Evolutionary conservation across 2,113 vertebrate species (phyloP), one percentile per base, ranked within the genome.

Genomic region (Xiphophorus maculatus): DNA sequence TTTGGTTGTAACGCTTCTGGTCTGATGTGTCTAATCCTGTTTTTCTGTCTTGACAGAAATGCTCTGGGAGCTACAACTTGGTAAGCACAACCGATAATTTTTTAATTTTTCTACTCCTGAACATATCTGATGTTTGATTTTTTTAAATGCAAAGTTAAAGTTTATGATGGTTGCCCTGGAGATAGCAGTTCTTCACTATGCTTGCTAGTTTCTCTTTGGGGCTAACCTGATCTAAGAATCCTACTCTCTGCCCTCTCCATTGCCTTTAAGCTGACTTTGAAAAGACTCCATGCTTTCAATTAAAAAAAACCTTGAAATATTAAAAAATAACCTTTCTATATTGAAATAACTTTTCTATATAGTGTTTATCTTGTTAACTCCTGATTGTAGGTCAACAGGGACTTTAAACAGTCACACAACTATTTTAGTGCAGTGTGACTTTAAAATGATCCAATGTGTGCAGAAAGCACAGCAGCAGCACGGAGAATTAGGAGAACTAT

Each of bases 1-100:
- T 37, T 33, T 25, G 4, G 19, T n/a, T 66, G 42, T 73, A 22
- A 67, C 37, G 62, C 1, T 42, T 60, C 71, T 69, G 14, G 69
- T 69, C 35, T 27, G 17, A 63, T 15, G 30, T n/a, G 3, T 35
- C 73, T 12, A 63, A 37, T 30, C 33, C 9, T 54, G 27, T 63
- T 75, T 71, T 29, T 65, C 58, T 84, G 40, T 3, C 30, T 71
- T 67, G 10, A 69, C 76, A 89, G 89, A 0, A 0, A 0, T 89
- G 82, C 69, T 0, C 30, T 0, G 0, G 13, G 3, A 19, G 17
- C 64, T 82, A 78, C 82, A 82, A 54, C 54, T 30, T 28, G 4
- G 3, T 91, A 80, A 88, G 89, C 84, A 27, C 12, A 37, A 30
- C n/a, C 10, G 51, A 58, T n/a, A 25, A 25, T 28, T 28, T 28